Evolutionary conservation across 2,113 vertebrate species (phyloP), one percentile per base, ranked within the genome.

Genomic region (Rallus limicola): DNA sequence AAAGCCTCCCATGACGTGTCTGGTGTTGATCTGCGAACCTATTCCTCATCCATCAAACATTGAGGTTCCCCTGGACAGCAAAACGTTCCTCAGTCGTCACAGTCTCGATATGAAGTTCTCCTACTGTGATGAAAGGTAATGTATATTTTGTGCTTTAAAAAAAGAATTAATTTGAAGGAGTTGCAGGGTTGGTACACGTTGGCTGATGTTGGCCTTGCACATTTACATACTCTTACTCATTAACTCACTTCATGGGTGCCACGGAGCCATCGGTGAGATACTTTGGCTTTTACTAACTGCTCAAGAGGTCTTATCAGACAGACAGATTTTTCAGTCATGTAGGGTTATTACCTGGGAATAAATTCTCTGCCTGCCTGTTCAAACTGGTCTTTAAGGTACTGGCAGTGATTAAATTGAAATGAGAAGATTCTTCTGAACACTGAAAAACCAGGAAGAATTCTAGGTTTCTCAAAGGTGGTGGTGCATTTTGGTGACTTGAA

Each of bases 41-140:
- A 99, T 99, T 96, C 99, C 99, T 85, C 99, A 99, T 93, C 99
- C 99, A 7, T 99, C 99, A 85, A 99, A 99, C 98, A 99, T 99
- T 38, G 99, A 99, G 97, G 99, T 99, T 86, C 99, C 99, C 52
- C 97, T 99, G 98, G 99, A 99, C 97, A 99, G 99, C 91, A 99
- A 99, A 98, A 99, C 99, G 13, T 99, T 99, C 93, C 99, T 99
- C 95, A 99, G 99, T 98, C 99, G 99, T 96, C 99, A 99, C 98
- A 99, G 99, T 53, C 98, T 99, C 75, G 99, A 99, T 97, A 99
- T 99, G 99, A 99, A 99, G 92, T 99, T 99, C 97, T 99, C 99
- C 29, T 99, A 99, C 48, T 99, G 99, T 91, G 99, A 99, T 83
- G 99, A 99, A 98, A 99, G 99, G 99, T 99, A 96, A 97, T 95